Percentiles rank a stretch among this genome's conserved stretches.
Evolutionary conservation across 2,797 vertebrate species (phyloP).

Genomic region (Falco naumanni): DNA sequence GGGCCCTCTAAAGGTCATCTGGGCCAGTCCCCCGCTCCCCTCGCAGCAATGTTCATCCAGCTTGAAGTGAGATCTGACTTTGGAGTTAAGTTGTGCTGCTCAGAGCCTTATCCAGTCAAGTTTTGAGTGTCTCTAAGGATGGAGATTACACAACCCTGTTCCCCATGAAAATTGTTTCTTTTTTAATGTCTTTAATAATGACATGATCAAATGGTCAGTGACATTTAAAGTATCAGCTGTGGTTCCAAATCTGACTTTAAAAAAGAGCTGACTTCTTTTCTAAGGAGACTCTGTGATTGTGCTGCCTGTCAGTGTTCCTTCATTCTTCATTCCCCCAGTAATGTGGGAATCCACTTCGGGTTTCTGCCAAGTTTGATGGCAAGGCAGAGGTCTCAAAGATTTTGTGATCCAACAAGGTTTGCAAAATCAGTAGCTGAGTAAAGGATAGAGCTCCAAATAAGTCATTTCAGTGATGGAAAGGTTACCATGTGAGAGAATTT

Average conservation of each 20-base stretch:
- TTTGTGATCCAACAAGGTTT: neutral
- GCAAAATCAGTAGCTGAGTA: neutral
- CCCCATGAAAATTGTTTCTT: neutral
- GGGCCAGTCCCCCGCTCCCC: neutral
- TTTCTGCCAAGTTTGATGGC: neutral
- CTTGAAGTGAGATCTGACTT: neutral
- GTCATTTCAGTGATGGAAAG: neutral
- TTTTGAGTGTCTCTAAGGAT: neutral
- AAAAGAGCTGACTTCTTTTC: neutral
- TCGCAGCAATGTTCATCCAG: neutral
- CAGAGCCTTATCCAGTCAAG: neutral
- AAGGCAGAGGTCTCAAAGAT: neutral
- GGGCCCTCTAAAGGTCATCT: neutral
- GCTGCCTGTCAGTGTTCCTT: neutral
- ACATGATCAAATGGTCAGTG: neutral
- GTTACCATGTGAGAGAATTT: neutral
- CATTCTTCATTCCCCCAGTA: neutral
- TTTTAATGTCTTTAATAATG: neutral
- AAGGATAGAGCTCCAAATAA: neutral
- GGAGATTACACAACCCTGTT: neutral
- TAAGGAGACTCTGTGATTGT: neutral
- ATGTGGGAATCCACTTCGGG: neutral
- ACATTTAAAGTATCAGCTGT: neutral
- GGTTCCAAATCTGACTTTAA: neutral
- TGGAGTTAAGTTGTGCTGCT: neutral